phyloP scores from a whole-genome alignment of 1,140 invertebrate species.

The Nautilus pompilius region DNA sequence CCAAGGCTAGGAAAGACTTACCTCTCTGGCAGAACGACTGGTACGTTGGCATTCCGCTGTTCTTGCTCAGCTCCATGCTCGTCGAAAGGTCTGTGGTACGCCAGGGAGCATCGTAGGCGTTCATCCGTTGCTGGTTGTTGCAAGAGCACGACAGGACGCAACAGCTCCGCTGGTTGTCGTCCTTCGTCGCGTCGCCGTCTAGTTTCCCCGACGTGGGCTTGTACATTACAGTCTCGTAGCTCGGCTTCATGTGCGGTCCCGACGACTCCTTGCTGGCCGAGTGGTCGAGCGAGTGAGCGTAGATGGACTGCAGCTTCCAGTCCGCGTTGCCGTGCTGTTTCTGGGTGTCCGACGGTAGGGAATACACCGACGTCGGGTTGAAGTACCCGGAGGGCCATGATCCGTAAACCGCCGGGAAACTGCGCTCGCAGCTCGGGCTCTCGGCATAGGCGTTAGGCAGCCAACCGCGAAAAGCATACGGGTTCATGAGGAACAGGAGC shows the following conservation, averaged over 20 bases:
- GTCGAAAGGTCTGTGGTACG: constrained; percentile 29
- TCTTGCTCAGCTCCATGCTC: constrained; percentile 29
- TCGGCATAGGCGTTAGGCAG: constrained; percentile 44
- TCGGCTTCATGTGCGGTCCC: constrained; percentile 20
- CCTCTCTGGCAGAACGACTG: constrained; percentile 47
- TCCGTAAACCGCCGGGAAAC: constrained; percentile 45
- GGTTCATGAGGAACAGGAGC: constrained; percentile 33
- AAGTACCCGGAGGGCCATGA: constrained; percentile 46
- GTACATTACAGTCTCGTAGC: constrained; percentile 44
- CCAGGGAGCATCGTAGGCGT: constrained; percentile 43
- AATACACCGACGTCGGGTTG: constrained; percentile 39
- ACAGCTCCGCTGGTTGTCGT: constrained; percentile 39
- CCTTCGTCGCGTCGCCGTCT: constrained; percentile 21
- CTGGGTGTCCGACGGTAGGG: constrained; percentile 36
- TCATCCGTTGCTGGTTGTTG: constrained; percentile 38
- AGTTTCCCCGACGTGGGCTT: constrained; percentile 26
- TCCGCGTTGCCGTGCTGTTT: constrained; percentile 37
- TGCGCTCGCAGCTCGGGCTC: constrained; percentile 39
- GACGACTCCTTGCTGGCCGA: constrained; percentile 25
- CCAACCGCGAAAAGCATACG: constrained; percentile 47
- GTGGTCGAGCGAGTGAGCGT: constrained; percentile 29
- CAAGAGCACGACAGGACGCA: constrained; percentile 46
- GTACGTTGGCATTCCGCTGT: constrained; percentile 35
- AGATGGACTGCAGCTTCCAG: constrained; percentile 44
- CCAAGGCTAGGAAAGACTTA: no score